A percentile compares a stretch with the other conserved stretches of the same genome.
These are phyloP conservation scores for Procambarus clarkii DNA, from an alignment of 1,140 invertebrate genomes.

Conservation along the genomic window DNA sequence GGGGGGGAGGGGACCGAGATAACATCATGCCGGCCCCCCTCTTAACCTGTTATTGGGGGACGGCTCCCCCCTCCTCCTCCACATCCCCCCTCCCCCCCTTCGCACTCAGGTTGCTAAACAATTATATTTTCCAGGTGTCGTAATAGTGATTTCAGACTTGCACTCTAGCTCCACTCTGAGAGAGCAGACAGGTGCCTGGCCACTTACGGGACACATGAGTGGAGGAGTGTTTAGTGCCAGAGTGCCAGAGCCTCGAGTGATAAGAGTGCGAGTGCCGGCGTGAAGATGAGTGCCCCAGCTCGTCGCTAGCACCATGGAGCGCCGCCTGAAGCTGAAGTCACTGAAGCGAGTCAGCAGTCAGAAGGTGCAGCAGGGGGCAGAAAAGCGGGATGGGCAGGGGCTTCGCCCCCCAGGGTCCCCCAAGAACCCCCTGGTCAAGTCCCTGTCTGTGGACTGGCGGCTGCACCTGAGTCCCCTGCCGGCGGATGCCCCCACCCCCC, in stretches of 20 bases:
- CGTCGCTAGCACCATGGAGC: conserved; percentile 37
- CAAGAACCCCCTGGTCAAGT: conserved; percentile 58
- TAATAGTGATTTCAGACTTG: background rate
- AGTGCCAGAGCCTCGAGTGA: background rate
- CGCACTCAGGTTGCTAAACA: too few relatives aligned
- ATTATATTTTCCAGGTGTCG: background rate
- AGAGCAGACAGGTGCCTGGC: too few relatives aligned
- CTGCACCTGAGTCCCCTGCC: conserved; percentile 71
- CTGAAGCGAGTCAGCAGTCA: conserved; percentile 67
- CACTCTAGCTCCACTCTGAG: too few relatives aligned
- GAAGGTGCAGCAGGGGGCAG: conserved; percentile 55
- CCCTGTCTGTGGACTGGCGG: conserved; percentile 59
- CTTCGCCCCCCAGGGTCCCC: conserved; percentile 54
- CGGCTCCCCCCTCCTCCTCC: too few relatives aligned
- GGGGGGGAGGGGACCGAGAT: too few relatives aligned
- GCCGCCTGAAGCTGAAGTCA: conserved; percentile 65
- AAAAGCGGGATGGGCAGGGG: conserved; percentile 52
- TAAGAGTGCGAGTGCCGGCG: background rate
- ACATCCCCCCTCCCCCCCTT: too few relatives aligned
- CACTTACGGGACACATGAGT: too few relatives aligned
- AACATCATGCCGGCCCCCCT: too few relatives aligned
- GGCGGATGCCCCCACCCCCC: conserved; percentile 55
- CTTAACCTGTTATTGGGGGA: too few relatives aligned
- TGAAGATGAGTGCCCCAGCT: background rate
- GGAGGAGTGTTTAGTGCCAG: background rate